Conservation (phyloP, 2,888 invertebrate genomes). For the Tenthredo amoena region DNA sequence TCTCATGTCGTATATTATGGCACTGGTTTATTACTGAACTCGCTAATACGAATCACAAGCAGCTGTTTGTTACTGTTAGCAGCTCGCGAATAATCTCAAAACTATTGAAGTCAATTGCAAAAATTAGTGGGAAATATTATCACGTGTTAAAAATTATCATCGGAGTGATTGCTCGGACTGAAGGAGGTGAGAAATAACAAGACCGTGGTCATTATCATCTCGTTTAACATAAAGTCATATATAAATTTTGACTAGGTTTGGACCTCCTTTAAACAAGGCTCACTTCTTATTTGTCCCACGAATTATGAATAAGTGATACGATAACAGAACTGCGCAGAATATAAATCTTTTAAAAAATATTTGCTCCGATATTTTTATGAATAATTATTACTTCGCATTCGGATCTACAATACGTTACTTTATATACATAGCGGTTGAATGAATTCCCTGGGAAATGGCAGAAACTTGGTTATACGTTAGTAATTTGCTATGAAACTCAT, state of each 20-base stretch:
- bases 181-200: constrained; percentile 6
- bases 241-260: not conserved
- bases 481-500: not conserved
- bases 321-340: not conserved
- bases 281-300: constrained; percentile 10
- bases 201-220: constrained; percentile 8
- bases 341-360: not conserved
- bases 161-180: not conserved
- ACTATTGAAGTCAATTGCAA: constrained; percentile 17
- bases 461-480: not conserved
- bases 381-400: not conserved
- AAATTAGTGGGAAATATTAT: constrained; percentile 17
- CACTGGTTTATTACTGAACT: not conserved
- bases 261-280: not conserved
- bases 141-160: not conserved
- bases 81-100: constrained; percentile 28
- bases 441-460: not conserved
- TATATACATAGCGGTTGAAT: not conserved
- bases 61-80: not conserved
- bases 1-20: not conserved
- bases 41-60: not conserved
- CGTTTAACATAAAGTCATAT: not conserved
- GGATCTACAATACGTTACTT: not conserved
- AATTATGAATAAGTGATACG: not conserved
- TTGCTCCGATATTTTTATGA: not conserved